Percentiles rank a stretch among this genome's conserved stretches.
Conservation (phyloP, 2,797 vertebrate genomes). For the Geotrypetes seraphini region DNA sequence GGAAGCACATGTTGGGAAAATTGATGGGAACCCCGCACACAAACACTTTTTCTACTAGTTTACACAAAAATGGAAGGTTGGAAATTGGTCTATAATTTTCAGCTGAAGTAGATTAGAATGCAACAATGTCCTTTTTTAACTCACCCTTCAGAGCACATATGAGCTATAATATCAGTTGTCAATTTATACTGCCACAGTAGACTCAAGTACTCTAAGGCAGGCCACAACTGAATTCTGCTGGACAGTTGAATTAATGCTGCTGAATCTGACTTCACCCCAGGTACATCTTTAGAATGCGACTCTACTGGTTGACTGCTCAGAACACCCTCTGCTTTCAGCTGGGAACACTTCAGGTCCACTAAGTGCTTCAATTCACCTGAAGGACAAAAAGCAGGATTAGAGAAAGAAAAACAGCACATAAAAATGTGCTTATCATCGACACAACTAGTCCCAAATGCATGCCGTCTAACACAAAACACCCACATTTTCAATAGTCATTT, state of each 20-base stretch:
- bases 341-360: slow-evolving; percentile 60
- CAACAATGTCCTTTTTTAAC: no score
- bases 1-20: no score
- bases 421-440: no score
- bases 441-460: no score
- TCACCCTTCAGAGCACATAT: background rate
- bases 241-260: slow-evolving; percentile 61
- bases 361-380: slow-evolving; percentile 58
- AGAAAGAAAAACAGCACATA: background rate
- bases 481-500: no score
- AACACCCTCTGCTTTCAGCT: slow-evolving; percentile 64
- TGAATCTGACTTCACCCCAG: slow-evolving; percentile 20
- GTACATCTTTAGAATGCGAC: slow-evolving; percentile 22
- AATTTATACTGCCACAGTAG: slow-evolving; percentile 81
- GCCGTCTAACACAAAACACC: no score
- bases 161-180: slow-evolving; percentile 45
- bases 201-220: slow-evolving; percentile 75
- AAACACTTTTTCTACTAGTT: no score
- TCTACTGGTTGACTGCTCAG: slow-evolving; percentile 18
- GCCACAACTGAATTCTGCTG: slow-evolving; percentile 78
- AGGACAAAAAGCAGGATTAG: background rate
- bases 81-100: no score
- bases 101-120: no score
- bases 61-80: no score
- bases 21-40: no score